Evolutionary conservation across 2,797 vertebrate genomes (phyloP), one percentile per base, ranked within the genome.

Genomic region (Pseudotriccus pelzelni): DNA sequence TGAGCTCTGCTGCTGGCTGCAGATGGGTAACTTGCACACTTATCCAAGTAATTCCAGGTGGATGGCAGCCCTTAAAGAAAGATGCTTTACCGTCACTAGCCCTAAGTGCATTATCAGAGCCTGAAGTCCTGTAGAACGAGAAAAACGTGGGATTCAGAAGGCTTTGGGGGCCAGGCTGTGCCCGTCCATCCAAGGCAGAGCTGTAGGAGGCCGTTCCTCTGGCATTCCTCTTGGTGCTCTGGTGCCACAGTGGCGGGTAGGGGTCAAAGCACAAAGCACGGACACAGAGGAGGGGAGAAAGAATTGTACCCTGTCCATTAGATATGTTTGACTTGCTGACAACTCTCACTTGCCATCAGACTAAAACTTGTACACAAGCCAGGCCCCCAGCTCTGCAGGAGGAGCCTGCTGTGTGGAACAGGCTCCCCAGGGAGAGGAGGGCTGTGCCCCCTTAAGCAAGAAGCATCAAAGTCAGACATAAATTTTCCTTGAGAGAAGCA

Each of bases 401-500:
- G 56, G 55, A 58, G 14, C 69, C 49, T 55, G 55, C 76, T 62
- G 9, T 30, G 82, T 1, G 12, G 37, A 53, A 30, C 53, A 16
- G 7, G 22, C n/a, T 66, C 32, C 34, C 20, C 1, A 3, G 53
- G 36, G 55, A 82, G 15, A 22, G 77, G 68, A 36, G 17, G 36
- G 64, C 21, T 56, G 9, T 30, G 58, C 3, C 56, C 60, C 73
- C 32, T 47, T 27, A 4, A 69, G 22, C 7, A 17, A 53, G 39
- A 21, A 74, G 58, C 78, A 37, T 70, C 84, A 14, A 39, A 82
- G 47, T 41, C 32, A 41, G 59, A 30, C 80, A 39, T 5, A 77
- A 81, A 4, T 58, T 87, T 89, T 95, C 76, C 66, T 63, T 27
- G 63, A 17, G 58, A 77, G 82, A 55, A 92, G 82, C 88, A 88